Percentiles rank a stretch among this genome's conserved stretches.
Conservation (phyloP, 2,113 vertebrate genomes). For the Lepus europaeus region DNA sequence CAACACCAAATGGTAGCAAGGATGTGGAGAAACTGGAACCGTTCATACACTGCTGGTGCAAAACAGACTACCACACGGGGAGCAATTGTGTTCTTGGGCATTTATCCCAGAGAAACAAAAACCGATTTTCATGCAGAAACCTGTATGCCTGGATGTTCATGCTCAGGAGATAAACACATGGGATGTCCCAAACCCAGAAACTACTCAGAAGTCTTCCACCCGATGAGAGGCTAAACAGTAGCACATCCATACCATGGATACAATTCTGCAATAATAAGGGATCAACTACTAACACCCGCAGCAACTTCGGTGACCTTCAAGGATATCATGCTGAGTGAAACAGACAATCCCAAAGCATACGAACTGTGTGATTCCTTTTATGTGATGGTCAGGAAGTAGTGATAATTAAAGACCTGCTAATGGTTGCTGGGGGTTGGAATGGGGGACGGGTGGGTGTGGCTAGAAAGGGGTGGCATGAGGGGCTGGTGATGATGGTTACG, state of each 20-base stretch:
- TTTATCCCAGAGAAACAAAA: slow-evolving; percentile 29
- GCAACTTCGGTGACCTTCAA: not conserved
- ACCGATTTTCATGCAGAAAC: slow-evolving; percentile 35
- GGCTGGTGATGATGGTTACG: not conserved
- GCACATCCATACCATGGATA: not conserved
- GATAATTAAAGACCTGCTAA: not conserved
- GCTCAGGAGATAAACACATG: not conserved
- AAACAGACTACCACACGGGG: slow-evolving; percentile 46
- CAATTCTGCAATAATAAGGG: not conserved
- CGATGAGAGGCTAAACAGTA: not conserved
- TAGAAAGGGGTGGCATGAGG: not conserved
- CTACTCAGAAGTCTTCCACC: not conserved
- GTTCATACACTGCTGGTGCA: not conserved
- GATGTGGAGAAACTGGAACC: not conserved
- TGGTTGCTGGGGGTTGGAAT: not conserved
- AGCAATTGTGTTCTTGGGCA: slow-evolving; percentile 34
- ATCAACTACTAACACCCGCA: not conserved
- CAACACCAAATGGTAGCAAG: not conserved
- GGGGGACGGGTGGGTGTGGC: not conserved
- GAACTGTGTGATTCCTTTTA: not conserved
- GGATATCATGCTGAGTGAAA: not conserved
- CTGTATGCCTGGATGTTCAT: slow-evolving; percentile 1
- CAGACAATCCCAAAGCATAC: not conserved
- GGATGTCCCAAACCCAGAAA: not conserved
- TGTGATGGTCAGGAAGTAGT: not conserved